Evolutionary conservation across 2,113 vertebrate species (phyloP).

Genomic region (Ictalurus punctatus): DNA sequence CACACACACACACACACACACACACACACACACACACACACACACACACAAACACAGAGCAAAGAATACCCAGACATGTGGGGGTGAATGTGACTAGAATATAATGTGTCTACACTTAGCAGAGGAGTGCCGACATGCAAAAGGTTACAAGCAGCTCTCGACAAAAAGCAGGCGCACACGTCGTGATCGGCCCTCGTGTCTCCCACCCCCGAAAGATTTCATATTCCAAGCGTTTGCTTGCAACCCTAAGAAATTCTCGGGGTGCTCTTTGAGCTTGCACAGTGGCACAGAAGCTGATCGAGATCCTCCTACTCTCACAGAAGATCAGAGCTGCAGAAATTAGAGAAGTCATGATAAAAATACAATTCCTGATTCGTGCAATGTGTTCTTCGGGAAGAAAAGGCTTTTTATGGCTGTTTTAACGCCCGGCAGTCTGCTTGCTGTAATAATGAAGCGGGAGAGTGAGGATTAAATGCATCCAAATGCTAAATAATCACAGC

Average conservation of each 20-base stretch:
- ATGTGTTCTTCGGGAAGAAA: not conserved
- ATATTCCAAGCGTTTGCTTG: not conserved
- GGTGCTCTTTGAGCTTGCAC: constrained; percentile 26
- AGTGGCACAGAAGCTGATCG: not conserved
- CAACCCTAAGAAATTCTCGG: not conserved
- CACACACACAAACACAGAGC: constrained; percentile 25
- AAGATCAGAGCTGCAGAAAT: not conserved
- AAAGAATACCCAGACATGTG: constrained; percentile 42
- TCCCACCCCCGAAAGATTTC: not conserved
- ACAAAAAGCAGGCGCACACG: not conserved
- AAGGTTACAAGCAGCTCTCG: constrained; percentile 38
- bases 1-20: constrained; percentile 31
- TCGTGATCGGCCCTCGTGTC: constrained; percentile 10
- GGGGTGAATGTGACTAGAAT: constrained; percentile 43
- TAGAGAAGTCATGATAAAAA: not conserved
- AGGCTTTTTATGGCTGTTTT: not conserved
- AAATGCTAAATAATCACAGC: constrained; percentile 29
- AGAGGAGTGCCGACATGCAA: constrained; percentile 12
- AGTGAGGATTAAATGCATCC: constrained; percentile 23
- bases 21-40: constrained; percentile 29
- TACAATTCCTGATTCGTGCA: not conserved
- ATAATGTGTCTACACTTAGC: constrained; percentile 15
- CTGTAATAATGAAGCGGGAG: constrained; percentile 8
- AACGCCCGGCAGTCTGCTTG: not conserved
- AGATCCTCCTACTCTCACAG: constrained; percentile 11